Evolutionary conservation across 2,113 vertebrate genomes (phyloP), one percentile per base, ranked within the genome.

Genomic region (Cercocebus atys): DNA sequence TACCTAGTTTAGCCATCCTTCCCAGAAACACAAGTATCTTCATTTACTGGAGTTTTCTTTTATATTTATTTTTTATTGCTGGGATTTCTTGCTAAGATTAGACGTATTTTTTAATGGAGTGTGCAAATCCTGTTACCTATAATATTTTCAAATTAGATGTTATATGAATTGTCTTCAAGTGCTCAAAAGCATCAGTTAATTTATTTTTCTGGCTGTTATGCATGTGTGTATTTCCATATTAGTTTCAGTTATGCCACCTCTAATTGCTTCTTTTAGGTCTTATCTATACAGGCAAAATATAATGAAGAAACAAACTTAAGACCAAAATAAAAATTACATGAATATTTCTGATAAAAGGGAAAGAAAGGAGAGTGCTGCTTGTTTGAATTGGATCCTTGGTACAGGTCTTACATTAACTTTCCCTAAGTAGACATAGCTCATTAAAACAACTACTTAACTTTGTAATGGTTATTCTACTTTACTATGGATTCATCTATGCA

Each of bases 261-360:
- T 96, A 80, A 52, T 72, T 73, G 25, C 72, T 50, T 85, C 43
- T 92, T 92, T 92, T 82, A 85, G 79, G 22, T 43, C 55, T 70
- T 82, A 61, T 64, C 18, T 85, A 76, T 89, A 92, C 40, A 94
- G 40, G 25, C 30, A 94, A 95, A 85, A 85, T 91, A 80, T 64
- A 94, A 61, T 72, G 38, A 96, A 86, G 66, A 92, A 85, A 80
- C 50, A 94, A 80, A 80, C 13, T 85, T 23, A 94, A 86, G 83
- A 88, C 73, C 66, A 66, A 88, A 92, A 55, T 35, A 79, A 96
- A 70, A 59, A 79, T 76, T 81, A 68, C 7, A 38, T 86, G 50
- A 10, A 30, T 85, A 45, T 70, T 88, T 89, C 35, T 68, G 47
- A 80, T 47, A 90, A 73, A 96, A 61, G 27, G 32, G 17, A 75